These are phyloP conservation scores for Cremastinae sp. DNA, from an alignment of 2,888 invertebrate species.

Conservation along the genomic window DNA sequence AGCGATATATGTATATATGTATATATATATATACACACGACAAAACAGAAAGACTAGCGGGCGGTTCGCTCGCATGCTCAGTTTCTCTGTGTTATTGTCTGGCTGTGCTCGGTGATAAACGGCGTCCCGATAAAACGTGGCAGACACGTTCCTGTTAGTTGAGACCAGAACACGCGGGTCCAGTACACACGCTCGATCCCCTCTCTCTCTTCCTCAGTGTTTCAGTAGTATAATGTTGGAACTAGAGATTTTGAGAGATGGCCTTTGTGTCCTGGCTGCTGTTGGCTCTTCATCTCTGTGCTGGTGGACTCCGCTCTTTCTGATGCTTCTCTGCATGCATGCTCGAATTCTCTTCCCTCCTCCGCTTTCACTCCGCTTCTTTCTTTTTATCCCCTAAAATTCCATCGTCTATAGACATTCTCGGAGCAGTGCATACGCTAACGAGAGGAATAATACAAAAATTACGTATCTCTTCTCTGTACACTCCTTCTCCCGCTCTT, in stretches of 20 bases:
- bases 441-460: no score
- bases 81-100: constrained; percentile 71
- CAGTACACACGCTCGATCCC: constrained; percentile 21
- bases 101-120: constrained; percentile 74
- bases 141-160: constrained; percentile 61
- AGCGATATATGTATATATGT: constrained; percentile 15
- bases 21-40: constrained; percentile 39
- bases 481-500: no score
- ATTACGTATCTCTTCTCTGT: no score
- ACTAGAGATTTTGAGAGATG: constrained; percentile 71
- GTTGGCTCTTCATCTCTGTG: constrained; percentile 39
- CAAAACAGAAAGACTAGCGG: constrained; percentile 58
- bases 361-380: constrained; percentile 19
- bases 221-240: constrained; percentile 56
- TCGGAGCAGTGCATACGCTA: no score
- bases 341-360: constrained; percentile 4
- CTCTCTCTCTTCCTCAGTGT: constrained; percentile 33
- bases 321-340: constrained; percentile 56
- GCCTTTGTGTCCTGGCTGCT: constrained; percentile 60
- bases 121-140: constrained; percentile 74
- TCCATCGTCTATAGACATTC: no score
- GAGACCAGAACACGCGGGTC: constrained; percentile 41
- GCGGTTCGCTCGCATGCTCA: constrained; percentile 57
- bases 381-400: constrained; percentile 41
- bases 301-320: constrained; percentile 43